Conservation (phyloP, 2,888 invertebrate species). For the Myathropa florea region DNA sequence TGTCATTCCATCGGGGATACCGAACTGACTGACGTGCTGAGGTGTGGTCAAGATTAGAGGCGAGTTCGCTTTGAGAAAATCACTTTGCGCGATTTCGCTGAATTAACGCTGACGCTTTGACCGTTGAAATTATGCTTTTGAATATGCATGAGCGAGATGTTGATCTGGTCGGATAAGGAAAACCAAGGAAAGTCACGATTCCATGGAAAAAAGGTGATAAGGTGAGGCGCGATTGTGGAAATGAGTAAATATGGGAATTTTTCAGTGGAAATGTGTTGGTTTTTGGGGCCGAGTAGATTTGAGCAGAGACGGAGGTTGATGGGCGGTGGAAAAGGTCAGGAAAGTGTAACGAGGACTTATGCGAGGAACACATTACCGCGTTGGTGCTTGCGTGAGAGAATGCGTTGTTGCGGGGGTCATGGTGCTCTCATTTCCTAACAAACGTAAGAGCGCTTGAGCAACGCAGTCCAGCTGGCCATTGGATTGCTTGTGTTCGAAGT, state of each 20-base stretch:
- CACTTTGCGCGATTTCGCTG: no score
- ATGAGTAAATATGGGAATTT: not conserved
- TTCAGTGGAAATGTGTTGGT: no score
- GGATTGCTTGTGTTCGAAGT: no score
- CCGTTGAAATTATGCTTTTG: not conserved
- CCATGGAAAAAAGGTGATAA: not conserved
- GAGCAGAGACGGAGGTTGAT: not conserved
- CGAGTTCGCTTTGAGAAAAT: no score
- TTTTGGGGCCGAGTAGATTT: not conserved
- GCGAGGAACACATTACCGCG: no score
- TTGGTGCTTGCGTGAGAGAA: no score
- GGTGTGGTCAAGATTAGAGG: constrained; percentile 22
- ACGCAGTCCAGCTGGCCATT: no score
- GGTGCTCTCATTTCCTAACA: no score
- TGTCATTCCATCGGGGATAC: constrained; percentile 2
- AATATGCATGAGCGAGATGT: constrained; percentile 11
- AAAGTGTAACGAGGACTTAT: not conserved
- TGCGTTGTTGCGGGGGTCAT: no score
- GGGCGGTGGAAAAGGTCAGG: not conserved
- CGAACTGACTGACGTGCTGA: not conserved
- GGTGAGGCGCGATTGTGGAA: not conserved
- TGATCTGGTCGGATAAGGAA: not conserved
- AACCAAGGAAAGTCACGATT: constrained; percentile 6
- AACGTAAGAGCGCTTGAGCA: no score
- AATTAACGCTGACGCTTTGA: not conserved